Conservation (phyloP, 1,140 invertebrate genomes). For the Apis mellifera region DNA sequence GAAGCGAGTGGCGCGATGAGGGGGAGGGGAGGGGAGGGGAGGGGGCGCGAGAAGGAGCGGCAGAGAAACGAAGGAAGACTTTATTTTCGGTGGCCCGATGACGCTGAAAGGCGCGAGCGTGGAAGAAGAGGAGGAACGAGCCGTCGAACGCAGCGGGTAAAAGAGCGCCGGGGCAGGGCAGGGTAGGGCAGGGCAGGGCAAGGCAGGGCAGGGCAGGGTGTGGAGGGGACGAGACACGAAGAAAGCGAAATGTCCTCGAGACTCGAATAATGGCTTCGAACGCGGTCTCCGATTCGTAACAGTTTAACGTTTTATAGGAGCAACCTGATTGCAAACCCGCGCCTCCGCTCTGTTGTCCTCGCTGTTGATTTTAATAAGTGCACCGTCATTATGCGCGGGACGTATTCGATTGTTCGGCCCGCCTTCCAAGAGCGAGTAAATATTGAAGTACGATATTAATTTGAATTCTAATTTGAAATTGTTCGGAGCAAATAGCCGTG, state of each 20-base stretch:
- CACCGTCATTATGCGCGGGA: neutral
- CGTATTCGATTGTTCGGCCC: conserved; percentile 2
- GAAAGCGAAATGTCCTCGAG: conserved; percentile 39
- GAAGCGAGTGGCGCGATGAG: conserved; percentile 48
- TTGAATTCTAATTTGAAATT: conserved; percentile 9
- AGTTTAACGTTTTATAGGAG: conserved; percentile 24
- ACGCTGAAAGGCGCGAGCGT: conserved; percentile 56
- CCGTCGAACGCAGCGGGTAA: conserved; percentile 27
- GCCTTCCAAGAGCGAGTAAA: conserved; percentile 2
- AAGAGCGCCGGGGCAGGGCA: neutral
- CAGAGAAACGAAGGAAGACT: conserved; percentile 55
- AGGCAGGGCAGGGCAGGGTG: neutral
- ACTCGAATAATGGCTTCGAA: conserved; percentile 24
- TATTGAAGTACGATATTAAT: conserved; percentile 11
- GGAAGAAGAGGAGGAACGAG: conserved; percentile 52
- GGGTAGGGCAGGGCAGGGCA: neutral
- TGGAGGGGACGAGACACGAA: conserved; percentile 24
- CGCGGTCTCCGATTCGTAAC: conserved; percentile 7
- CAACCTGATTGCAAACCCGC: neutral
- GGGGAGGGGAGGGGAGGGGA: conserved; percentile 37
- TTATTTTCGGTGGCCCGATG: conserved; percentile 63
- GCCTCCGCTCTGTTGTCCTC: neutral
- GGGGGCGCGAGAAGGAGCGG: conserved; percentile 27
- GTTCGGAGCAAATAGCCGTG: neutral
- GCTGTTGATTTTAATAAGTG: conserved; percentile 29